A percentile compares a stretch with the other conserved stretches of the same genome.
Conservation (phyloP, 2,888 invertebrate species). For the Mythimna ferrago region DNA sequence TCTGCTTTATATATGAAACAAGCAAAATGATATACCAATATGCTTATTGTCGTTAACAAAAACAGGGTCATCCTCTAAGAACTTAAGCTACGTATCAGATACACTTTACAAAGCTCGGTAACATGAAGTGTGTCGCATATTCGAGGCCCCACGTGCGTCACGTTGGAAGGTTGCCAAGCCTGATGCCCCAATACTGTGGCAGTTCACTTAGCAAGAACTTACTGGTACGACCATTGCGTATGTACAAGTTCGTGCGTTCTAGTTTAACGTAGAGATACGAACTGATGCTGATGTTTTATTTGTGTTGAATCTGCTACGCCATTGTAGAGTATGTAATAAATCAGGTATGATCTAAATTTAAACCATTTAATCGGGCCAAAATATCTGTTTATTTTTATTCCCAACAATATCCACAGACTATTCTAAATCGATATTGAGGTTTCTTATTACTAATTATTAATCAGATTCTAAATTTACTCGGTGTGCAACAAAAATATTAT, state of each 20-base stretch:
- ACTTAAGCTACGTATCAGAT: constrained; percentile 10
- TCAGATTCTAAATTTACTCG: no score
- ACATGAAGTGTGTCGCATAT: constrained; percentile 40
- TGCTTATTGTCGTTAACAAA: neutral
- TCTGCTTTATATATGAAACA: no score
- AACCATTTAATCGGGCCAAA: no score
- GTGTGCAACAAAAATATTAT: no score
- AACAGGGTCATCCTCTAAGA: neutral
- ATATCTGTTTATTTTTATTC: no score
- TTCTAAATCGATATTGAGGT: no score
- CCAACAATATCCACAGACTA: no score
- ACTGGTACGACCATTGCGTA: constrained; percentile 41
- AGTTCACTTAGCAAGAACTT: constrained; percentile 52
- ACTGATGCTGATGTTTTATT: neutral
- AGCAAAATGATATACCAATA: neutral
- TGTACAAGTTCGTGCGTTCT: constrained; percentile 7
- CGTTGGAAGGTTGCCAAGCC: constrained; percentile 51
- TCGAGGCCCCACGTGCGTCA: constrained; percentile 38
- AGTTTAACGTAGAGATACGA: constrained; percentile 7
- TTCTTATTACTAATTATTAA: no score
- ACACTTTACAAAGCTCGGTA: constrained; percentile 19
- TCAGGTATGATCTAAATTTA: no score
- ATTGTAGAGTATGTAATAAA: no score
- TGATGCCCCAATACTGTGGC: constrained; percentile 50
- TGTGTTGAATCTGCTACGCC: neutral